Conservation (phyloP, 2,113 vertebrate species). For the Aspidoscelis tigris region DNA sequence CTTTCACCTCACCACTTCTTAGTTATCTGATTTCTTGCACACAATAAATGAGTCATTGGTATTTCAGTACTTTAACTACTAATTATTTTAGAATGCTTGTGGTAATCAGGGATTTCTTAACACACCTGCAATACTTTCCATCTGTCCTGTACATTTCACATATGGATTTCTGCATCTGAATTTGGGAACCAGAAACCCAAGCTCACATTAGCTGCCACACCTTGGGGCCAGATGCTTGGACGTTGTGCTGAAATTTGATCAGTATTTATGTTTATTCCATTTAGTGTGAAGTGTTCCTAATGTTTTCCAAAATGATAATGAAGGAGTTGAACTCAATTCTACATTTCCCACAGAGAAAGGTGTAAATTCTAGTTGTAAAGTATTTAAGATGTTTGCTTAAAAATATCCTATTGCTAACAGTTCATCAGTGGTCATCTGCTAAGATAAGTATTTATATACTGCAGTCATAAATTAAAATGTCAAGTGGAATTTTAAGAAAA, state of each 20-base stretch:
- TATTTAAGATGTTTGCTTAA: neutral
- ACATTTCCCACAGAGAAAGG: neutral
- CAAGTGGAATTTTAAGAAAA: neutral
- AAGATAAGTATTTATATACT: no score
- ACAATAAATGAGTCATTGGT: no score
- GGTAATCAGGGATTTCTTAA: neutral
- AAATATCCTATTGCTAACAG: neutral
- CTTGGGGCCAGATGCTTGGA: neutral
- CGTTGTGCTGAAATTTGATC: neutral
- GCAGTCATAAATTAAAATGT: neutral
- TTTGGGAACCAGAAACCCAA: slow-evolving; percentile 3
- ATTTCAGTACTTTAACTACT: neutral
- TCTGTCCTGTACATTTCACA: neutral
- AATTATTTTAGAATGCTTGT: neutral
- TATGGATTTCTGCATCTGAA: slow-evolving; percentile 37
- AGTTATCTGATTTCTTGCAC: neutral
- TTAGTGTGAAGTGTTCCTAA: neutral
- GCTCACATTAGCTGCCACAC: slow-evolving; percentile 12
- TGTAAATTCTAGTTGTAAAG: neutral
- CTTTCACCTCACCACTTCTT: neutral
- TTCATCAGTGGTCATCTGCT: no score
- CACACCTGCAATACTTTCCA: neutral
- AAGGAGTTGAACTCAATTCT: neutral
- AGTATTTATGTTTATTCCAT: neutral
- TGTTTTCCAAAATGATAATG: neutral